Base-by-base conservation (phyloP, 1,140 invertebrate species). In the Pseudomyrmex flavicornis region DNA sequence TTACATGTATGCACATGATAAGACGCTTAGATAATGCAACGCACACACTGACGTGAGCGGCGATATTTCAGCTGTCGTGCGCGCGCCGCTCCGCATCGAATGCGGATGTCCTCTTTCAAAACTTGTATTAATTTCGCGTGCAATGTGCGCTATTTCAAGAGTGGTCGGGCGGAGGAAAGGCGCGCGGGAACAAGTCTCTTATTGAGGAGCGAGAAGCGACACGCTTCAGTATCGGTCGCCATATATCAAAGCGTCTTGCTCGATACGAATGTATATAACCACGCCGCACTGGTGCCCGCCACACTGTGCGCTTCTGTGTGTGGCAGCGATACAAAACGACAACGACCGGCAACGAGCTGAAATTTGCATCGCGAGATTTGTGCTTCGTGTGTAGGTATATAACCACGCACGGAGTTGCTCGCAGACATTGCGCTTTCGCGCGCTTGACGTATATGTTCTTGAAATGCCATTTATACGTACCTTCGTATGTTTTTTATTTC, bases 1-100 rank as follows among this genome's bases (percentile, higher is more conserved):
- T 22, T 22, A 17, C 15, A 7, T 35, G 35, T 35, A 35, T 35
- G 35, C 35, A 7, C 0, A 69, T 52, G 10, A 22, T 22, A 48
- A 48, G 50, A 54, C 13, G 15, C 50, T 8, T 17, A 26, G 35
- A 65, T 9, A 35, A 44, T 65, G 68, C 50, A 26, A 70, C 50
- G 20, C 7, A 7, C 44, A 13, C 20, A n/a, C 7, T 52, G 48
- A 52, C 5, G 66, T 20, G 22, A 69, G 20, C 48, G 20, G 50
- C 50, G 68, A 70, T 70, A 70, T 70, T 69, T 69, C 22, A 54
- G 22, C 8, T 54, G 68, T 69, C 66, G 50, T 13, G 48, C 68
- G 9, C n/a, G 35, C 50, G 20, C 20, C 20, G 50, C 15, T 46
- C 2, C 35, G 15, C 35, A 63, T 63, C 46, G 48, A 17, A 69